phyloP scores from a whole-genome alignment of 2,797 vertebrate genomes.

The Xenops minutus region DNA sequence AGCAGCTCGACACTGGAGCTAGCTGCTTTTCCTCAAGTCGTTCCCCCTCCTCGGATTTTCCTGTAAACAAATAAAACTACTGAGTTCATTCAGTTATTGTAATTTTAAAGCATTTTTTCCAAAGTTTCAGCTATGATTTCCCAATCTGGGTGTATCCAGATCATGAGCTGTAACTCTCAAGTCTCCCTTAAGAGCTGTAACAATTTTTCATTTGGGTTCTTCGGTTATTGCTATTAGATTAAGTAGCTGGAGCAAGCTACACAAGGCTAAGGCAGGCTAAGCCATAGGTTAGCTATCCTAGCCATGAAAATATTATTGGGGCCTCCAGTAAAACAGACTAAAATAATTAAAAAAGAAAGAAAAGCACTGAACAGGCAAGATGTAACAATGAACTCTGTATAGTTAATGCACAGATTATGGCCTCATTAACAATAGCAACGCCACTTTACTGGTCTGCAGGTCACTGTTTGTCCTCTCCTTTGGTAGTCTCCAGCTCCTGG shows the following conservation, averaged over 20 bases:
- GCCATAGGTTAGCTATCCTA: background rate
- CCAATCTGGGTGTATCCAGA: slow-evolving; percentile 37
- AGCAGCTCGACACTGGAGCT: background rate
- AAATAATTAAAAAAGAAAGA: background rate
- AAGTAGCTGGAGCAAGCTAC: background rate
- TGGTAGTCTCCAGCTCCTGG: background rate
- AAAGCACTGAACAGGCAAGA: background rate
- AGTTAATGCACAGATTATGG: background rate
- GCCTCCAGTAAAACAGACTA: background rate
- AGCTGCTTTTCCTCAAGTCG: slow-evolving; percentile 12
- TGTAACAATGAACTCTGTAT: background rate
- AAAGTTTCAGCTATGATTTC: slow-evolving; percentile 48
- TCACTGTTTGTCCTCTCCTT: background rate
- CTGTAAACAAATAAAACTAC: slow-evolving; percentile 20
- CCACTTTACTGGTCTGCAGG: background rate
- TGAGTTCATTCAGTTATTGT: slow-evolving; percentile 38
- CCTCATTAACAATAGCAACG: background rate
- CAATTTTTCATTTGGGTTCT: slow-evolving; percentile 21
- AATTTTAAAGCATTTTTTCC: slow-evolving; percentile 38
- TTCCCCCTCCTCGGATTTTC: background rate
- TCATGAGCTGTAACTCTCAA: slow-evolving; percentile 20
- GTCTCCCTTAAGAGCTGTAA: slow-evolving; percentile 28
- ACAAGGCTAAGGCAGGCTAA: background rate
- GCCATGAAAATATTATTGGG: background rate
- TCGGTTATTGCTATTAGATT: background rate